phyloP scores from a whole-genome alignment of 2,797 vertebrate genomes.

The Rhynchonycteris naso region DNA sequence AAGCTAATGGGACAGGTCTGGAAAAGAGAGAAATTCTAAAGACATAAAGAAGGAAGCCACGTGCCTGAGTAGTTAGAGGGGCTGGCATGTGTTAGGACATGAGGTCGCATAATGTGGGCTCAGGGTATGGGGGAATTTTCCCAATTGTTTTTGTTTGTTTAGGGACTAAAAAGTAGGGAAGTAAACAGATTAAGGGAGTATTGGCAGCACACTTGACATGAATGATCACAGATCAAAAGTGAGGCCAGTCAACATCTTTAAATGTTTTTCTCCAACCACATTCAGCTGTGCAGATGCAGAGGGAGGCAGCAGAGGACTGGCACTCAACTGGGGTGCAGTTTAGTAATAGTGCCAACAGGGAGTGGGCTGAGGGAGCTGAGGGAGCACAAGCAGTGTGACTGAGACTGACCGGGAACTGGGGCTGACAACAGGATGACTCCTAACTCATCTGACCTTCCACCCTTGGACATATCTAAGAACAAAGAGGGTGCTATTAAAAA shows the following conservation, averaged over 20 bases:
- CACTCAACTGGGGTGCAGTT: background rate
- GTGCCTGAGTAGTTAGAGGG: background rate
- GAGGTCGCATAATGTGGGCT: fast-evolving
- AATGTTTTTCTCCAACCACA: background rate
- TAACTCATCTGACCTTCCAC: background rate
- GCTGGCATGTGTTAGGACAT: background rate
- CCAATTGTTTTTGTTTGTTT: background rate
- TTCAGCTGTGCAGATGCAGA: background rate
- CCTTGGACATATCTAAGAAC: background rate
- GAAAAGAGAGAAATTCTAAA: background rate
- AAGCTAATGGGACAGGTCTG: background rate
- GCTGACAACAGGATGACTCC: fast-evolving
- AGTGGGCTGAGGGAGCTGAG: too few species aligned
- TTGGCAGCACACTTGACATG: background rate
- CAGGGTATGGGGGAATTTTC: background rate
- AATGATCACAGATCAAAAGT: background rate
- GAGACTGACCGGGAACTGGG: background rate
- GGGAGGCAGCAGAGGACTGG: background rate
- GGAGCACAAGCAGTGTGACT: too few species aligned
- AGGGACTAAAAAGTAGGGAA: background rate
- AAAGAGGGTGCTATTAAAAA: background rate
- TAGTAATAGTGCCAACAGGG: background rate
- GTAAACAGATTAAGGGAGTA: background rate
- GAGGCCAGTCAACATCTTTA: background rate
- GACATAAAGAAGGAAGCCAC: background rate